Conservation (phyloP, 2,113 vertebrate species). For the Nycticebus coucang region DNA sequence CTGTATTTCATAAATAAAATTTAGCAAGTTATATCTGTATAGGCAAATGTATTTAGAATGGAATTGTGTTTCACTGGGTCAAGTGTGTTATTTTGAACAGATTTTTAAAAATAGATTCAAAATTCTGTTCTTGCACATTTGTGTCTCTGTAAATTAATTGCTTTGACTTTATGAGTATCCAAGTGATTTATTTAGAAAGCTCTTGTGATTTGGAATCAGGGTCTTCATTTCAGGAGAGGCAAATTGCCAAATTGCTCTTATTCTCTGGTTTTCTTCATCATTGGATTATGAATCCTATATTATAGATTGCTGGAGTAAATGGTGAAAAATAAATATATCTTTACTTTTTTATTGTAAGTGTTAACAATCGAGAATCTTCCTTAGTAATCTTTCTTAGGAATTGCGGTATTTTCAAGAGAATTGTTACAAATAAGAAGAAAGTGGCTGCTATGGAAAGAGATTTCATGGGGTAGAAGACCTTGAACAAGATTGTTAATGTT, state of each 20-base stretch:
- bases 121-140: neutral
- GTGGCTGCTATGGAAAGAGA: neutral
- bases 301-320: neutral
- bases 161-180: constrained; percentile 7
- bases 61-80: neutral
- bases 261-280: neutral
- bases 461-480: neutral
- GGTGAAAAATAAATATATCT: neutral
- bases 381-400: neutral
- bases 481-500: neutral
- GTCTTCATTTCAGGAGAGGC: constrained; percentile 4
- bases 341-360: neutral
- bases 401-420: neutral
- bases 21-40: neutral
- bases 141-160: constrained; percentile 15
- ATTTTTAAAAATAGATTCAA: constrained; percentile 16
- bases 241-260: neutral
- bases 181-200: neutral
- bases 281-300: neutral
- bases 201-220: constrained; percentile 1
- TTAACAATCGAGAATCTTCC: neutral
- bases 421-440: neutral
- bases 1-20: constrained; percentile 4
- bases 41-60: neutral
- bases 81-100: neutral